A percentile compares a stretch with the other conserved stretches of the same genome.
These are phyloP conservation scores for Mustelus asterias DNA, from an alignment of 2,113 vertebrate genomes.

Conservation along the genomic window DNA sequence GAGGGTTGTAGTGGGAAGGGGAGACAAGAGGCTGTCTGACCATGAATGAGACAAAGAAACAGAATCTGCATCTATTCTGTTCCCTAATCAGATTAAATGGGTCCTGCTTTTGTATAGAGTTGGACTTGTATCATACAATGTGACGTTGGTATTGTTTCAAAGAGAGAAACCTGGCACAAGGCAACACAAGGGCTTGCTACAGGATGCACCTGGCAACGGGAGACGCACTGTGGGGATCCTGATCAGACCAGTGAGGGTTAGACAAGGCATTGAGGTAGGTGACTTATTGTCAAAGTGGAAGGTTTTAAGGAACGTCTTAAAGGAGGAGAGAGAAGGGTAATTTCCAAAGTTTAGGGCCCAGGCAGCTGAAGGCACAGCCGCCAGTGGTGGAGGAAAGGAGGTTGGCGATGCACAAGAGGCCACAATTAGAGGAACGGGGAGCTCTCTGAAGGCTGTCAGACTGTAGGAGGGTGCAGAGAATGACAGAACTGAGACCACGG, in stretches of 20 bases:
- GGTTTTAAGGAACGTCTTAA: neutral
- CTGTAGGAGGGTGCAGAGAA: neutral
- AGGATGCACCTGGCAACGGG: slow-evolving; percentile 8
- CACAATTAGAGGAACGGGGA: neutral
- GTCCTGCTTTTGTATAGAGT: neutral
- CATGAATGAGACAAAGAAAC: neutral
- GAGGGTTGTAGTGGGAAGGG: neutral
- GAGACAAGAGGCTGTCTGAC: neutral
- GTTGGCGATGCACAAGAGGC: neutral
- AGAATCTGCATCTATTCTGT: neutral
- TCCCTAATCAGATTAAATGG: neutral
- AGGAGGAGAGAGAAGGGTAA: neutral
- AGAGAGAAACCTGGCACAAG: neutral
- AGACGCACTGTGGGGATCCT: neutral
- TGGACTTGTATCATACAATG: neutral
- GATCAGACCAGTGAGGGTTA: neutral
- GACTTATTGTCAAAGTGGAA: neutral
- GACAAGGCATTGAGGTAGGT: neutral
- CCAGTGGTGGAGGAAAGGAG: neutral
- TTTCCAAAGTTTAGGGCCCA: neutral
- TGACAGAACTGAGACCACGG: neutral
- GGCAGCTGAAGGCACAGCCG: neutral
- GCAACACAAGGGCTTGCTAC: neutral
- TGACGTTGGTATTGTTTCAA: neutral
- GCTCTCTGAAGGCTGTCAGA: neutral